Evolutionary conservation across 2,113 vertebrate genomes (phyloP).

Genomic region (Hepsetus odoe): DNA sequence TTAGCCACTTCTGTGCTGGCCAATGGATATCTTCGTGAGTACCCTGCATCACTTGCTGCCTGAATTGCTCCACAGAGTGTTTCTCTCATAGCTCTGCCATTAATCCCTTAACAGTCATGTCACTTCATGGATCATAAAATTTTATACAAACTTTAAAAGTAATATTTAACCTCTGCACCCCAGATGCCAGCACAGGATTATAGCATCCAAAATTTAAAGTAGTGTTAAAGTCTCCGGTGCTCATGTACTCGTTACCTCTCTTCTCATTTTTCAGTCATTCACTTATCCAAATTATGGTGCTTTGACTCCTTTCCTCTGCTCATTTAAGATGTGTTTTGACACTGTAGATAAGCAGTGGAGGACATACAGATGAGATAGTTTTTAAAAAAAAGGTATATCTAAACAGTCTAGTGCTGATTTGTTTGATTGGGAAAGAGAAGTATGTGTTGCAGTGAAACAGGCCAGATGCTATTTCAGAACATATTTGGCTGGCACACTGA

Average conservation of each 20-base stretch:
- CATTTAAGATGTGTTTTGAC: not conserved
- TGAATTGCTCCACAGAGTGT: not conserved
- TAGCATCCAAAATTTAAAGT: conserved; percentile 3
- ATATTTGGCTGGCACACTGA: conserved; percentile 23
- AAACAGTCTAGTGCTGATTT: not conserved
- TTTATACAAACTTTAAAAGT: conserved; percentile 9
- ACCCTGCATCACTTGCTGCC: not conserved
- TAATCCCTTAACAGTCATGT: conserved; percentile 10
- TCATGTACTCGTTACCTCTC: not conserved
- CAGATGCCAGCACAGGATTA: conserved; percentile 7
- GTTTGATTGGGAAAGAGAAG: not conserved
- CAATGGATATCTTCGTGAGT: too few species aligned
- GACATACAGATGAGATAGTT: not conserved
- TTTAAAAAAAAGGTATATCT: conserved; percentile 4
- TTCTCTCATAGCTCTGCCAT: conserved; percentile 1
- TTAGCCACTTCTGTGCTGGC: too few species aligned
- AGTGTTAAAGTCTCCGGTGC: not conserved
- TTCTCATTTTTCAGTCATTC: conserved; percentile 3
- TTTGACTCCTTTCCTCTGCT: not conserved
- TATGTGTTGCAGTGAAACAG: not conserved
- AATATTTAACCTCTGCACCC: conserved; percentile 9
- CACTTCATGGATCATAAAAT: conserved; percentile 9
- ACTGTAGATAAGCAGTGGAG: not conserved
- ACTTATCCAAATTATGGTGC: not conserved
- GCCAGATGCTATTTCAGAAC: conserved; percentile 1